Base-by-base conservation (phyloP, 2,888 invertebrate genomes). In the Quadroppia sp. region DNA sequence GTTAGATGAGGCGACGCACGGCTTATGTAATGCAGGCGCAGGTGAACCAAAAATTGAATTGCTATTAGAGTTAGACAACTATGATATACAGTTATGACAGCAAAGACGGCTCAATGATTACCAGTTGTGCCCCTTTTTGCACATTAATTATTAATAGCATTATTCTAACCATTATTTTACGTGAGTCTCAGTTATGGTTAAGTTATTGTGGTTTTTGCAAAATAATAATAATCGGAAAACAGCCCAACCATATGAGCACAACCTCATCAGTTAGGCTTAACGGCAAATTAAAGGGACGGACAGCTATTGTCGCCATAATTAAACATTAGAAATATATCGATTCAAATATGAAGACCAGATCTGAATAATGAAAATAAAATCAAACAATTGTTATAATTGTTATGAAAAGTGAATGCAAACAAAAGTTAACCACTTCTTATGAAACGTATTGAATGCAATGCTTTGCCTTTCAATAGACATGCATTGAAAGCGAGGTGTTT, bases 101-200 rank as follows among this genome's bases (percentile, higher is more conserved):
- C 11, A 23, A 30, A 17, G 23, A 45, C 36, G 69, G 69, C 42
- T 69, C 69, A 69, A 28, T 64, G 64, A 64, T 64, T 32, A 64
- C 25, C 45, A 69, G 69, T 69, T 69, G 40, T 69, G 45, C 45
- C 7, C 69, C 20, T 23, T 45, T 69, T 25, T 69, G 45, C 7
- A 69, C 69, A 69, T 69, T 42, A 69, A 69, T 40, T 69, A 45
- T 69, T 69, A 69, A 69, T 69, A n/a, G 45, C 23, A 69, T 25
- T 11, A 69, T 69, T 25, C 40, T 13, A 11, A 69, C 42, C 30
- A 59, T 59, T 30, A 59, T 59, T 59, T 40, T 28, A 42, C 45
- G 40, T 69, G 69, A 28, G 36, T 61, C 30, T 17, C 23, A 15
- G 28, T 20, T 28, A 9, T 28, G 20, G 23, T 30, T 28, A 17